Percentiles rank a stretch among this genome's conserved stretches.
Evolutionary conservation across 2,888 invertebrate species (phyloP).

Genomic region (Pseudococcus viburni): DNA sequence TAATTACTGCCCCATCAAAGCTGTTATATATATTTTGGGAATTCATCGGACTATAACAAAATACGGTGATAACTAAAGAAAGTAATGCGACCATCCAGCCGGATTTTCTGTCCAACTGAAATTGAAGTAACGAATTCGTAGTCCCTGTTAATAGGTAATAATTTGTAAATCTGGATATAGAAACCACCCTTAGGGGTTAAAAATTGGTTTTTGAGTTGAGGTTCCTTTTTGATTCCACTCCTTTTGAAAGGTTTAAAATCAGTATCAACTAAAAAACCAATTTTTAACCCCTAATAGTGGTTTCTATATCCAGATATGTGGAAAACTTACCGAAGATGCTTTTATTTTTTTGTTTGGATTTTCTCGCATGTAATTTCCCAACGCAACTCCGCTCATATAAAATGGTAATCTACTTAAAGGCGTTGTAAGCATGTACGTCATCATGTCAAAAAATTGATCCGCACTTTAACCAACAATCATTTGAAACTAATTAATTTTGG

Average conservation of each 20-base stretch:
- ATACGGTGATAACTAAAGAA: background rate
- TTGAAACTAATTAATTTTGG: background rate
- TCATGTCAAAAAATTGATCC: background rate
- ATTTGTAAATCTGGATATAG: too few relatives aligned
- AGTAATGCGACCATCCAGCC: background rate
- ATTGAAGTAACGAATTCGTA: background rate
- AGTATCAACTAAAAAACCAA: too few relatives aligned
- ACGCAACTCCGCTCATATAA: background rate
- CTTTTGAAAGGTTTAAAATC: too few relatives aligned
- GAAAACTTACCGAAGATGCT: background rate
- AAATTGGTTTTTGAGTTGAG: too few relatives aligned
- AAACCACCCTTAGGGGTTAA: too few relatives aligned
- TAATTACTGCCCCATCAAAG: background rate
- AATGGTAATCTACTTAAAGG: conserved; percentile 26
- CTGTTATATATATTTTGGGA: background rate
- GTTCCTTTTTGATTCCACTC: too few relatives aligned
- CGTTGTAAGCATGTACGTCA: background rate
- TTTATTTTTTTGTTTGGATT: background rate
- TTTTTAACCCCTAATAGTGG: too few relatives aligned
- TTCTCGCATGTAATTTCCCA: background rate
- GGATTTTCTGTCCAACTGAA: background rate
- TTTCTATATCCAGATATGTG: too few relatives aligned
- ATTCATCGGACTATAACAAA: background rate
- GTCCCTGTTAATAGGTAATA: too few relatives aligned
- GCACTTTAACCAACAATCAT: background rate